These are phyloP conservation scores for Epinotia bilunana DNA, from an alignment of 2,888 invertebrate species.

Conservation along the genomic window DNA sequence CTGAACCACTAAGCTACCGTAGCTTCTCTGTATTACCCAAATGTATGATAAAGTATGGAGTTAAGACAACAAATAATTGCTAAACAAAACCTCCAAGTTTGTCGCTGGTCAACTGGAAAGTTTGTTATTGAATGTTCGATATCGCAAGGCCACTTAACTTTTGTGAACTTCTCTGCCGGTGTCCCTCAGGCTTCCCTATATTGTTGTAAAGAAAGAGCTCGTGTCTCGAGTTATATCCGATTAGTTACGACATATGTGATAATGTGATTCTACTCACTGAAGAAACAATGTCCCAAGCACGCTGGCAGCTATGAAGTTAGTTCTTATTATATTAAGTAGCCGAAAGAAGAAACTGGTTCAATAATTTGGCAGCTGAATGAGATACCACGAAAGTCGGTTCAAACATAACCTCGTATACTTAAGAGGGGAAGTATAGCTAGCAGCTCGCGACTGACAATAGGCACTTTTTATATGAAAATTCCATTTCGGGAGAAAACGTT, in stretches of 20 bases:
- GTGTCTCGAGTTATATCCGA: background rate
- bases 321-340: background rate
- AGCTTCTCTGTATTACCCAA: too few species aligned
- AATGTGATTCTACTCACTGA: background rate
- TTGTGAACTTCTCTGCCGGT: background rate
- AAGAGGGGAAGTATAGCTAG: too few species aligned
- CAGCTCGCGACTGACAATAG: too few species aligned
- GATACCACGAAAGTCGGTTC: background rate
- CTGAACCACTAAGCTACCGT: too few species aligned
- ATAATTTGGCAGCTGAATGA: background rate
- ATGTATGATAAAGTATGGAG: background rate
- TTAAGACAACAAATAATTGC: background rate
- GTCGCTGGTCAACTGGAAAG: background rate
- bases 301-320: background rate
- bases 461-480: too few species aligned
- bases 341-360: background rate
- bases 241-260: background rate
- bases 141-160: constrained; percentile 11
- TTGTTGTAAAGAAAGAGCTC: background rate
- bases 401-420: background rate
- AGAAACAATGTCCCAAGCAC: constrained; percentile 12
- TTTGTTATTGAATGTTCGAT: constrained; percentile 20
- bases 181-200: constrained; percentile 3
- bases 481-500: too few species aligned
- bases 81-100: constrained; percentile 14